Base-by-base conservation (phyloP, 1,140 invertebrate species). In the Lanistes nyassanus region DNA sequence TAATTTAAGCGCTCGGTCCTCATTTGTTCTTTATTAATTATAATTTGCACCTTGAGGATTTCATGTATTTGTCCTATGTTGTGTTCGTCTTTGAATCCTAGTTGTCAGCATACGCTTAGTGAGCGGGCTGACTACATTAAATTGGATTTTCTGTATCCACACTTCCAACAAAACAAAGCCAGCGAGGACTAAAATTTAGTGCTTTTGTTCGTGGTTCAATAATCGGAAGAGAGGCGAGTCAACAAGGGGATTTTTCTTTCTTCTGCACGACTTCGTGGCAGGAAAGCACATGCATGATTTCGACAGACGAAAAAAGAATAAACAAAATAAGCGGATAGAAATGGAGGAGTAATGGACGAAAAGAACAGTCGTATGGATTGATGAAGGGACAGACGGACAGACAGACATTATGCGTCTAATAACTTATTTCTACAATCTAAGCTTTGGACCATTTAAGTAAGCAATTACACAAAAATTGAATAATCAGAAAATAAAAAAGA, bases 241-340 rank as follows among this genome's bases (percentile, higher is more conserved):
- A 23, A 37, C 31, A 53, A 26, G 42, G 66, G 39, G 66, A 69
- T 23, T n/a, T 36, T 31, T 65, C 62, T 65, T 37, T 65, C n/a
- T 65, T 37, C 19, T 21, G 66, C 34, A 47, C 16, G 36, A 69
- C 5, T 37, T 31, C 16, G 66, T 29, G 58, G 23, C 13, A 60
- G 58, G 31, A 7, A 60, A 34, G 31, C n/a, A 16, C 11, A 23
- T 11, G 31, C n/a, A 60, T 26, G 31, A 34, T 29, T 26, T 29
- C 9, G 31, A 51, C n/a, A 2, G 31, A 34, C n/a, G 58, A 23
- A 34, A 9, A n/a, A 60, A 23, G 31, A 34, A 23, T 11, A 60
- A 60, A 60, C 11, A 60, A 34, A 60, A 34, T 29, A 34, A 55
- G 53, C 11, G 21, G 66, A 68, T 34, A 68, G 36, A 70, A 26